phyloP scores from a whole-genome alignment of 2,113 vertebrate species.

The Chaetodon trifascialis region DNA sequence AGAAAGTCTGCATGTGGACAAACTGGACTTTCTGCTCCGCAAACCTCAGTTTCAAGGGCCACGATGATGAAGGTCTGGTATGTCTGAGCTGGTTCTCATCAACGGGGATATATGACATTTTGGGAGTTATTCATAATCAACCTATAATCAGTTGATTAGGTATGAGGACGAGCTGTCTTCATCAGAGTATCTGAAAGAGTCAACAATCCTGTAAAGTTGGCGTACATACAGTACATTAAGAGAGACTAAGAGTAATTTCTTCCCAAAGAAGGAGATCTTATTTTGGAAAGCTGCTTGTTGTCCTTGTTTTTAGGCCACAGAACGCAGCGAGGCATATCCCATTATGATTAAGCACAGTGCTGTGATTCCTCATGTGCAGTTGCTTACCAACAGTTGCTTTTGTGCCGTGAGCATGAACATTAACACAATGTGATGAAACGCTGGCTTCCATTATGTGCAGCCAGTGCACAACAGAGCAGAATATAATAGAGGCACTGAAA shows the following conservation, averaged over 20 bases:
- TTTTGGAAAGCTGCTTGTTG: slow-evolving; percentile 2
- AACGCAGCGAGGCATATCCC: slow-evolving; percentile 16
- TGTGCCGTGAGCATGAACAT: slow-evolving; percentile 24
- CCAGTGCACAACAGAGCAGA: not conserved
- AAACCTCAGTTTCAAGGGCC: no score
- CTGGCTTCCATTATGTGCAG: not conserved
- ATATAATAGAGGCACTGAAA: slow-evolving; percentile 2
- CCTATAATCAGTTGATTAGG: no score
- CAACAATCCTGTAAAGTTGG: not conserved
- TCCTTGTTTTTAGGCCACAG: slow-evolving; percentile 39
- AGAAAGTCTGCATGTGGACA: no score
- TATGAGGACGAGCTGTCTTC: no score
- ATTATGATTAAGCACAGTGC: slow-evolving; percentile 1
- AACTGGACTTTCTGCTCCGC: no score
- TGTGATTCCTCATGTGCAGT: not conserved
- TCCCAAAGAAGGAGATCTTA: not conserved
- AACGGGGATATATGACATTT: no score
- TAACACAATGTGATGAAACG: slow-evolving; percentile 14
- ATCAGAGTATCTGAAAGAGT: no score
- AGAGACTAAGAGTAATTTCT: not conserved
- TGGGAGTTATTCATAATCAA: no score
- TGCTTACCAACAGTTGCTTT: slow-evolving; percentile 15
- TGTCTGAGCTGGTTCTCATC: no score
- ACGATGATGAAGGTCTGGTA: no score
- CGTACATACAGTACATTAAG: not conserved